phyloP scores from a whole-genome alignment of 2,888 invertebrate genomes.

The Dilophus febrilis region DNA sequence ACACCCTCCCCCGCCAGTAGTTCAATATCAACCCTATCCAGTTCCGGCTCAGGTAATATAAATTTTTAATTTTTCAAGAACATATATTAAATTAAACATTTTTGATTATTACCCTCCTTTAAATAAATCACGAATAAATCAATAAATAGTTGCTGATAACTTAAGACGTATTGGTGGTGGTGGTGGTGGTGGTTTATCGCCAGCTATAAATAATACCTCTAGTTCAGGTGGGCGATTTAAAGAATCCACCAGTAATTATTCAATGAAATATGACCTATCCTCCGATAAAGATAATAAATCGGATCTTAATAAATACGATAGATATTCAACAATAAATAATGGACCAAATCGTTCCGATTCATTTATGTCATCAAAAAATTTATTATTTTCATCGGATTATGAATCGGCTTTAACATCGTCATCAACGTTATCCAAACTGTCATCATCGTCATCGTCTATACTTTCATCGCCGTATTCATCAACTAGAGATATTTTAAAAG shows the following conservation, averaged over 20 bases:
- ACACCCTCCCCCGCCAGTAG: constrained; percentile 72
- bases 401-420: constrained; percentile 5
- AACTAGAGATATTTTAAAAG: constrained; percentile 3
- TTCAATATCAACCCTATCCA: constrained; percentile 65
- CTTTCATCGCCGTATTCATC: background rate
- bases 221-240: constrained; percentile 24
- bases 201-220: constrained; percentile 18
- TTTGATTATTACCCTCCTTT: too few relatives aligned
- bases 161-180: too few relatives aligned
- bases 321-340: constrained; percentile 9
- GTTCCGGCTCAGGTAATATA: constrained; percentile 46
- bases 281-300: background rate
- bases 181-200: constrained; percentile 29
- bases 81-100: background rate
- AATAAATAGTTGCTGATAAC: constrained; percentile 27
- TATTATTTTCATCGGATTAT: constrained; percentile 6
- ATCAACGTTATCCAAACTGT: background rate
- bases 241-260: constrained; percentile 27
- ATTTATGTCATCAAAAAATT: constrained; percentile 10
- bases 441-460: background rate
- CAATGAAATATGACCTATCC: constrained; percentile 17
- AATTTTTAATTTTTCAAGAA: constrained; percentile 9
- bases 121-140: background rate
- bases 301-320: constrained; percentile 4
- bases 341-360: constrained; percentile 11